Evolutionary conservation across 2,888 invertebrate genomes (phyloP), one percentile per base, ranked within the genome.

Genomic region (Pachymerium ferrugineum): DNA sequence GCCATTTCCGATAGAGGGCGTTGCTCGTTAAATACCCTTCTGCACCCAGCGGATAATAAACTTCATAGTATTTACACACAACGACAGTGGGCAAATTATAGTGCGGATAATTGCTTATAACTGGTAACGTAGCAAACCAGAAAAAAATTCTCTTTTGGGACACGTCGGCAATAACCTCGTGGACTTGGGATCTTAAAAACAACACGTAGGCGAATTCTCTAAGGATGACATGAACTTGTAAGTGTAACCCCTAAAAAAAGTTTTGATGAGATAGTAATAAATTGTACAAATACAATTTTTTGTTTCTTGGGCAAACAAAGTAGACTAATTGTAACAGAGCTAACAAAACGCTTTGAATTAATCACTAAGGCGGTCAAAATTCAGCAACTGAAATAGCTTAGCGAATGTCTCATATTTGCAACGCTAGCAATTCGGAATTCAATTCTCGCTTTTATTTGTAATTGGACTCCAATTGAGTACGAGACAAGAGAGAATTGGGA

Each of bases 401-500:
- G 54, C 19, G 62, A 62, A 62, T 28, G 62, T 28, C 62, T 12
- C 25, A 62, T 62, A 62, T 62, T 62, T 62, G 28, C 62, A 25
- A n/a, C 62, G 62, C 22, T 22, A 25, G 54, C 62, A 62, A n/a
- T 62, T 62, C 62, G 62, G 62, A 62, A 62, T 62, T 62, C 62
- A 62, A 62, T 62, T 62, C 62, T 62, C 62, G 62, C 62, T 62
- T 62, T 62, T 62, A 62, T 62, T 62, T 62, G 62, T 62, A 62
- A 62, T 62, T 62, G 62, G 62, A 62, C 62, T 62, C 62, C 62
- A 62, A 62, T 62, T 62, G 62, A 28, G 25, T 62, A 25, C 25
- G 62, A 62, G 62, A 62, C 62, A 62, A 62, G 62, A 25, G 62
- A 62, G 28, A 62, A 62, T 62, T 62, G 62, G 28, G 62, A 62